Evolutionary conservation across 2,113 vertebrate genomes (phyloP).

Genomic region (Serinus canaria): DNA sequence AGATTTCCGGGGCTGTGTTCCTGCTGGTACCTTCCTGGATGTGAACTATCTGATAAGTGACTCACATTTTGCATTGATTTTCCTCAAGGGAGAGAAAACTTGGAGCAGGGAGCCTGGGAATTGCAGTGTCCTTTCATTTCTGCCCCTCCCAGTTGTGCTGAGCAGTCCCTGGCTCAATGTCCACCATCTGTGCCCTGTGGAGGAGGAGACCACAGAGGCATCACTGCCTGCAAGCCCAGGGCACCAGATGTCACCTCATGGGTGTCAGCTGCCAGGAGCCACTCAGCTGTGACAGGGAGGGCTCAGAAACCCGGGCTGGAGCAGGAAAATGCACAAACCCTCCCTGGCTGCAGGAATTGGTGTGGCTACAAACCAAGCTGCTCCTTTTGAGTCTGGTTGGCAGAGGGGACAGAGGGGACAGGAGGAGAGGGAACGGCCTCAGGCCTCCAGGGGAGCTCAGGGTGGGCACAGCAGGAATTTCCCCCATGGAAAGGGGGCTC

Average conservation of each 20-base stretch:
- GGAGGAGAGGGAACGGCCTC: rapidly evolving
- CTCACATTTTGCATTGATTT: conserved; percentile 17
- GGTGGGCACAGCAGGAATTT: not conserved
- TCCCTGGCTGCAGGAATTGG: not conserved
- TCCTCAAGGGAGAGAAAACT: not conserved
- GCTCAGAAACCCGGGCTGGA: not conserved
- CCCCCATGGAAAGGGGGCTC: rapidly evolving
- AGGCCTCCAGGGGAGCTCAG: not conserved
- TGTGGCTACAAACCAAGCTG: not conserved
- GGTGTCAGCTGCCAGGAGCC: not conserved
- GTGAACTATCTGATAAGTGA: not conserved
- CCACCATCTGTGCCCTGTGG: not conserved
- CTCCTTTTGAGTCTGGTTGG: not conserved
- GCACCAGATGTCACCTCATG: not conserved
- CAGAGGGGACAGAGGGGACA: not conserved
- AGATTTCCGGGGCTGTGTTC: not conserved
- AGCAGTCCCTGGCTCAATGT: not conserved
- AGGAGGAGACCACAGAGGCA: not conserved
- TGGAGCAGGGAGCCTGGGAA: not conserved
- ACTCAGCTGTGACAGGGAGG: not conserved
- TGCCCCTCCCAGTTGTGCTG: not conserved
- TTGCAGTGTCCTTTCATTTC: not conserved
- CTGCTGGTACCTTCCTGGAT: not conserved
- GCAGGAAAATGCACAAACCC: not conserved
- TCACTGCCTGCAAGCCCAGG: not conserved